Evolutionary conservation across 2,888 invertebrate species (phyloP).

Genomic region (Lycophotia porphyrea): DNA sequence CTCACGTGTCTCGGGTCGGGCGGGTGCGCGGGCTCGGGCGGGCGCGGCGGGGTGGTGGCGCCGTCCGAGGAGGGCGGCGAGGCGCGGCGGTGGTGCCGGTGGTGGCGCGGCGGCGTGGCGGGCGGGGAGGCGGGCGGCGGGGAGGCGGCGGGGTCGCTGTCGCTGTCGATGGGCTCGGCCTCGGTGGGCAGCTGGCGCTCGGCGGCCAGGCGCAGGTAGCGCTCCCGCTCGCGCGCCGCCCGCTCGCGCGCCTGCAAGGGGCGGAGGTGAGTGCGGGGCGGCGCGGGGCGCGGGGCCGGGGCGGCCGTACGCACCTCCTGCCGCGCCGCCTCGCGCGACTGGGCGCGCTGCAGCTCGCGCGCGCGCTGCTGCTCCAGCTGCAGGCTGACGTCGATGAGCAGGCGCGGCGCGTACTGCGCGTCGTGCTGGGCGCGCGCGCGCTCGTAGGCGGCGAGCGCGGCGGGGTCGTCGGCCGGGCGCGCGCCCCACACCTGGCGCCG

Average conservation of each 20-base stretch:
- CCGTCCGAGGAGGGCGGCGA: conserved; percentile 25
- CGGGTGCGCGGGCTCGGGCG: conserved; percentile 50
- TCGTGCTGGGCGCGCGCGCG: conserved; percentile 91
- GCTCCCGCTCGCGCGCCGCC: conserved; percentile 79
- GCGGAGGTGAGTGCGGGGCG: neutral
- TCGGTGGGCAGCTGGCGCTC: conserved; percentile 92
- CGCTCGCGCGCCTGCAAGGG: conserved; percentile 84
- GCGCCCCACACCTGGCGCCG: conserved; percentile 88
- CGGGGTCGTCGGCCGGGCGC: conserved; percentile 88
- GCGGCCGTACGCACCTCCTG: conserved; percentile 63
- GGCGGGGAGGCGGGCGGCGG: conserved; percentile 48
- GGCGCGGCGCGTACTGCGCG: conserved; percentile 95
- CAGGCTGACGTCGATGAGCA: conserved; percentile 93
- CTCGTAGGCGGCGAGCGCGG: conserved; percentile 71
- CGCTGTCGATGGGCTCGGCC: conserved; percentile 94
- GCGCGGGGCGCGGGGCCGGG: neutral
- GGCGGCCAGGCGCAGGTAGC: conserved; percentile 90
- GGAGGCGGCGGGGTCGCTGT: conserved; percentile 71
- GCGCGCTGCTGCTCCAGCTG: conserved; percentile 85
- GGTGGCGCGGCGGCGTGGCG: conserved; percentile 54
- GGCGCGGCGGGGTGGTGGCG: conserved; percentile 64
- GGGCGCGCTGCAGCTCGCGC: conserved; percentile 58
- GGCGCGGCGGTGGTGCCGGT: conserved; percentile 44
- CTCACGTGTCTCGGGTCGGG: conserved; percentile 42
- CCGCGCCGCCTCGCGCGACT: conserved; percentile 66